Evolutionary conservation across 2,797 vertebrate genomes (phyloP).

Genomic region (Mus minutoides): DNA sequence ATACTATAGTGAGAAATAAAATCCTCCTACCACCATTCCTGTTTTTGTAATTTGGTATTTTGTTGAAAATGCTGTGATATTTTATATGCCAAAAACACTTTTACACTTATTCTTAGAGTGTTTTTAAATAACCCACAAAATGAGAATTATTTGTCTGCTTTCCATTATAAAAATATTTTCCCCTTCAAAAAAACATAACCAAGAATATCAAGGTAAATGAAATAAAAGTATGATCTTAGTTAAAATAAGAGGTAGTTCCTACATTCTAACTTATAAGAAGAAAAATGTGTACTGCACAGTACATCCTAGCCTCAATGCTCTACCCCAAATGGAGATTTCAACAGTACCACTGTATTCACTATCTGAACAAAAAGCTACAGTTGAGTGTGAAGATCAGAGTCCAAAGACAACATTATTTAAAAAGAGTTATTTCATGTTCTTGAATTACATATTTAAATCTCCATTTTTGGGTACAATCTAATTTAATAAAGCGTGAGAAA

Average conservation of each 20-base stretch:
- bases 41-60: conserved; percentile 64
- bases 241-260: neutral
- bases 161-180: conserved; percentile 27
- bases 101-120: conserved; percentile 52
- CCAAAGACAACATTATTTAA: no score
- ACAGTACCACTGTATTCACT: no score
- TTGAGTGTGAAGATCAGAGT: no score
- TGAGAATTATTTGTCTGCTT: conserved; percentile 48
- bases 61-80: conserved; percentile 20
- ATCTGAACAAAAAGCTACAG: no score
- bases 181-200: conserved; percentile 16
- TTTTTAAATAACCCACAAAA: conserved; percentile 62
- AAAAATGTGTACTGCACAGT: neutral
- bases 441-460: no score
- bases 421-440: no score
- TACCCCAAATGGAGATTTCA: no score
- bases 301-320: neutral
- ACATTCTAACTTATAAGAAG: neutral
- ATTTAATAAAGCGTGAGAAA: conserved; percentile 29
- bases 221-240: conserved; percentile 35
- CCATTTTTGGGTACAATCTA: neutral
- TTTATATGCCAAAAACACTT: conserved; percentile 53
- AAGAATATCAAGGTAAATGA: neutral
- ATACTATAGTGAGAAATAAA: conserved; percentile 48
- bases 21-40: neutral